phyloP scores from a whole-genome alignment of 2,888 invertebrate genomes.

The Pyrrhosoma nymphula region DNA sequence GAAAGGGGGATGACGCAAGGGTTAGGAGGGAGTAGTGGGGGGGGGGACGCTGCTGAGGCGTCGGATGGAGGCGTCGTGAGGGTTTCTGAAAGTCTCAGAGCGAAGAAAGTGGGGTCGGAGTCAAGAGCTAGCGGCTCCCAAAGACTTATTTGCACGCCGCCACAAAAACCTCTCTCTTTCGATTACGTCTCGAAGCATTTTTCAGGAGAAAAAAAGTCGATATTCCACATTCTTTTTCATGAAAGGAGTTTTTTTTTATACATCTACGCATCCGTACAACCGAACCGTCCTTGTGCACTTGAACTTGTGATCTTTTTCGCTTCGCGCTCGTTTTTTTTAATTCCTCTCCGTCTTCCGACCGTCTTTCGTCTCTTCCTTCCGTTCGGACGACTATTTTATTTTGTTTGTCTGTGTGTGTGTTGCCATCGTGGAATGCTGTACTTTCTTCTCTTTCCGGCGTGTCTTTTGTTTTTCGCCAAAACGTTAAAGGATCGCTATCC shows the following conservation, averaged over 20 bases:
- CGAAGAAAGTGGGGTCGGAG: slow-evolving; percentile 24
- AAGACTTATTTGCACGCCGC: not conserved
- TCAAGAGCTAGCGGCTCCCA: not conserved
- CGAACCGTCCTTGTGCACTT: not conserved
- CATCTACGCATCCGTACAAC: not conserved
- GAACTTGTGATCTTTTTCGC: not conserved
- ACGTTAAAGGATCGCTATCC: not conserved
- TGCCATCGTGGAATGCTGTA: not conserved
- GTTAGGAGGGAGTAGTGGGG: not conserved
- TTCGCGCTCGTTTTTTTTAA: not conserved
- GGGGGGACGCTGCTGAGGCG: not conserved
- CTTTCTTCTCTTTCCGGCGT: not conserved
- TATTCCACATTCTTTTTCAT: not conserved
- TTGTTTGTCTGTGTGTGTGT: not conserved
- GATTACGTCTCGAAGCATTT: not conserved
- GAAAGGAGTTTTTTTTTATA: not conserved
- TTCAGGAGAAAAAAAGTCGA: not conserved
- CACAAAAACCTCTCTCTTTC: slow-evolving; percentile 24
- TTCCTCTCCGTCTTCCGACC: not conserved
- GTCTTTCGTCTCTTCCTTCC: not conserved
- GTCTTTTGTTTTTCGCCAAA: not conserved
- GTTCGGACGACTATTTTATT: not conserved
- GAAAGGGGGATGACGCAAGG: not conserved
- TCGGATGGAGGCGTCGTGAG: not conserved
- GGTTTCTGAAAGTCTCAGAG: slow-evolving; percentile 17